Evolutionary conservation across 2,113 vertebrate genomes (phyloP).

Genomic region (Pagrus major): DNA sequence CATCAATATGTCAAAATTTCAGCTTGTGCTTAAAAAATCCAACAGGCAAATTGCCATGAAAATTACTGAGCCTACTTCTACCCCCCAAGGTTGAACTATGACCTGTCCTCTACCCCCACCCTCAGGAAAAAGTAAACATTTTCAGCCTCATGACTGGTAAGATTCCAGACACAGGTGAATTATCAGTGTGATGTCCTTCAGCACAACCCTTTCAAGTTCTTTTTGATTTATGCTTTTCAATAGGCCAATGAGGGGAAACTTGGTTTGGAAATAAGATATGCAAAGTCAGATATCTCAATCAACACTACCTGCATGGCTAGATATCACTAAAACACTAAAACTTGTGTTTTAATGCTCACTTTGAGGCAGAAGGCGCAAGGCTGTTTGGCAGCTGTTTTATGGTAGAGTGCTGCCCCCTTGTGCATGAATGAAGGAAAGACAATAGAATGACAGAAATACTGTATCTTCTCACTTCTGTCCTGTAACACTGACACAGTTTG

Average conservation of each 20-base stretch:
- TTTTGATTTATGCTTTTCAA: not conserved
- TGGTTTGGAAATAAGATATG: not conserved
- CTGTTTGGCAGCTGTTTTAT: not conserved
- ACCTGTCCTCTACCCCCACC: not conserved
- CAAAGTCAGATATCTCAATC: not conserved
- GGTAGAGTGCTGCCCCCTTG: slow-evolving; percentile 31
- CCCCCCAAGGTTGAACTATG: not conserved
- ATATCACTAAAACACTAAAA: not conserved
- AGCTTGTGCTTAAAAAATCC: not conserved
- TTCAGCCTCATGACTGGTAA: not conserved
- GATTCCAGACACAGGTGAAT: not conserved
- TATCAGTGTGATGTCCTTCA: not conserved
- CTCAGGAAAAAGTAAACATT: not conserved
- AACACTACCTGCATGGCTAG: not conserved
- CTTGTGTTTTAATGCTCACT: not conserved
- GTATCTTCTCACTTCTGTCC: not conserved
- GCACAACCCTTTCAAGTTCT: not conserved
- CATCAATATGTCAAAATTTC: not conserved
- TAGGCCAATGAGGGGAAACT: not conserved
- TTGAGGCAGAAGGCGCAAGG: too few species aligned
- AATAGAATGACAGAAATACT: not conserved
- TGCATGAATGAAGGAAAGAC: slow-evolving; percentile 2
- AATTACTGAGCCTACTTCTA: not conserved
- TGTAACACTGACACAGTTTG: not conserved
- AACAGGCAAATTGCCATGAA: not conserved